Conservation (phyloP, 2,113 vertebrate species). For the Pelusios castaneus region DNA sequence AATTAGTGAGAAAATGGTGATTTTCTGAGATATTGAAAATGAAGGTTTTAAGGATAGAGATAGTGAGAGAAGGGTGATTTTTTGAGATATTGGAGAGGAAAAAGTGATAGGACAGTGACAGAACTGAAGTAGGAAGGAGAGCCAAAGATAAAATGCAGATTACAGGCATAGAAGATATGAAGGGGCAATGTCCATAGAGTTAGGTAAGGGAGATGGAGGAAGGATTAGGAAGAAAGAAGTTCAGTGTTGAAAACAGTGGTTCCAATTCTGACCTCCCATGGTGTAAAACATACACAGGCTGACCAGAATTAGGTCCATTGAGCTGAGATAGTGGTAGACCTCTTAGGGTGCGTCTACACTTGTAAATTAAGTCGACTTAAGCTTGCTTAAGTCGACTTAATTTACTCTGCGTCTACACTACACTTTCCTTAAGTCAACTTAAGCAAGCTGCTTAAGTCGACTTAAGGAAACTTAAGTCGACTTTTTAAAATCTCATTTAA, state of each 20-base stretch:
- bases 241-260: background rate
- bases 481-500: no score
- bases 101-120: background rate
- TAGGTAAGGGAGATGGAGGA: background rate
- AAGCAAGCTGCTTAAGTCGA: no score
- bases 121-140: fast-evolving
- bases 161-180: background rate
- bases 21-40: no score
- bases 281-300: background rate
- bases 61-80: background rate
- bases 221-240: background rate
- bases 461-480: no score
- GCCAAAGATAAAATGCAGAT: background rate
- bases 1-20: no score
- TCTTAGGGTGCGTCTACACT: no score
- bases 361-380: no score
- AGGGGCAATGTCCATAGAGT: background rate
- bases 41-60: no score
- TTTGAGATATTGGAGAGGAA: background rate
- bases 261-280: fast-evolving
- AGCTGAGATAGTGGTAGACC: background rate
- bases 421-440: no score
- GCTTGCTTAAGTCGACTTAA: no score
- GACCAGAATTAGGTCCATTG: background rate
- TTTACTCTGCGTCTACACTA: no score